These are phyloP conservation scores for Atta cephalotes DNA, from an alignment of 1,140 invertebrate species.

Conservation along the genomic window DNA sequence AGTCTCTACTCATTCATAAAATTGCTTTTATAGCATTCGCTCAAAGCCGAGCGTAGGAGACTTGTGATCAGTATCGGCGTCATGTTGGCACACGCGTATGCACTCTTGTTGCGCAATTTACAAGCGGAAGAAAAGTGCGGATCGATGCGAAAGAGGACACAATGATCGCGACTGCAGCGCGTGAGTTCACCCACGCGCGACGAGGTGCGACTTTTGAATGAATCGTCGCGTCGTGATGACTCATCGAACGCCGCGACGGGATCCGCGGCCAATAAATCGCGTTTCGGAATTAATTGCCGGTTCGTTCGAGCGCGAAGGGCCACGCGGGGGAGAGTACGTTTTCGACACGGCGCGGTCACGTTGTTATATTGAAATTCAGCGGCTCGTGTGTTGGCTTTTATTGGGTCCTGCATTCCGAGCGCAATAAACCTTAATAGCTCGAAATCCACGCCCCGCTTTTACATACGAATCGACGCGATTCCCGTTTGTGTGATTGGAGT, in stretches of 20 bases:
- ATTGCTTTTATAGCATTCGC: background rate
- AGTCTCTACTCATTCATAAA: background rate
- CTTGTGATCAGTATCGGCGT: conserved; percentile 63
- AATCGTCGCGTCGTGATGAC: conserved; percentile 61
- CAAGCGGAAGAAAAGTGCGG: conserved; percentile 18
- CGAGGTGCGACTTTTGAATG: conserved; percentile 70
- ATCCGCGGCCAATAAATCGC: conserved; percentile 28
- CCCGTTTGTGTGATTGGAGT: background rate
- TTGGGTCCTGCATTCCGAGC: conserved; percentile 57
- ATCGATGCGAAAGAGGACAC: conserved; percentile 39
- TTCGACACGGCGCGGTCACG: conserved; percentile 59
- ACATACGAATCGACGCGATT: conserved; percentile 39
- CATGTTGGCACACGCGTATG: conserved; percentile 56
- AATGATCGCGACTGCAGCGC: conserved; percentile 37
- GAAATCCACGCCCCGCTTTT: conserved; percentile 50
- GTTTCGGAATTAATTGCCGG: conserved; percentile 54
- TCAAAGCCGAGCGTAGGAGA: conserved; percentile 38
- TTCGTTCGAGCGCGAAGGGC: conserved; percentile 21
- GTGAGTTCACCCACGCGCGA: conserved; percentile 17
- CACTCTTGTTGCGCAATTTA: conserved; percentile 57
- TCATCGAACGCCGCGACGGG: conserved; percentile 57
- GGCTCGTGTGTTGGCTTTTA: conserved; percentile 58
- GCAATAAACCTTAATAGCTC: conserved; percentile 55
- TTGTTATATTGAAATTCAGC: conserved; percentile 64
- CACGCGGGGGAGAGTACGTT: background rate